Conservation (phyloP, 1,140 invertebrate species). For the Drosophila ficusphila region DNA sequence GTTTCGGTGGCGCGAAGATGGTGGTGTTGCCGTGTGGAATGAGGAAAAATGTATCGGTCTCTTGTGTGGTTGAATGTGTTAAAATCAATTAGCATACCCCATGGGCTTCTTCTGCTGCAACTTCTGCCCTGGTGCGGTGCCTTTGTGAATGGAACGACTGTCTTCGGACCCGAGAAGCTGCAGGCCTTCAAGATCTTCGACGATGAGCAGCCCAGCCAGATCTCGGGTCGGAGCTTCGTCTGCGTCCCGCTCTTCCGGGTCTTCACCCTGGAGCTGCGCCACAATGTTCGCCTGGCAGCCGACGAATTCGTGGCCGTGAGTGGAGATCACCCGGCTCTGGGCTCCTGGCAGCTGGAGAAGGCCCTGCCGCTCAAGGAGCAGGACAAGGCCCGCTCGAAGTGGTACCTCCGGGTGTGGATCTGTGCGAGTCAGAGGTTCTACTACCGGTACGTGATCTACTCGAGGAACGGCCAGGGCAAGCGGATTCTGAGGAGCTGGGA, state of each 20-base stretch:
- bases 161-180: slow-evolving; percentile 49
- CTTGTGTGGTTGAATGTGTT: slow-evolving; percentile 56
- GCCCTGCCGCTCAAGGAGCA: slow-evolving; percentile 69
- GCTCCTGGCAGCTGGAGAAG: slow-evolving; percentile 84
- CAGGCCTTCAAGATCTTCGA: slow-evolving; percentile 65
- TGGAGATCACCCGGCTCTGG: slow-evolving; percentile 83
- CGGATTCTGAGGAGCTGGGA: slow-evolving; percentile 92
- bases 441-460: slow-evolving; percentile 93
- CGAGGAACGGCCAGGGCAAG: slow-evolving; percentile 85
- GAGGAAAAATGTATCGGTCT: slow-evolving; percentile 72
- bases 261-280: slow-evolving; percentile 62
- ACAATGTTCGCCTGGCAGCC: slow-evolving; percentile 28
- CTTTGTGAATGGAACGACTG: slow-evolving; percentile 57
- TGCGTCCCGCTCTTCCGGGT: slow-evolving; percentile 72
- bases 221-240: slow-evolving; percentile 66
- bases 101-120: slow-evolving; percentile 17
- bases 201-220: slow-evolving; percentile 39
- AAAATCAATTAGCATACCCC: slow-evolving; percentile 79
- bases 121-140: slow-evolving; percentile 18
- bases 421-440: slow-evolving; percentile 88
- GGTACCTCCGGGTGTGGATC: slow-evolving; percentile 83
- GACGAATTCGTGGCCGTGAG: slow-evolving; percentile 84
- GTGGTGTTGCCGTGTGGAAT: slow-evolving; percentile 46
- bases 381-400: slow-evolving; percentile 41
- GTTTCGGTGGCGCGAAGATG: slow-evolving; percentile 68